These are phyloP conservation scores for Aythya baeri DNA, from an alignment of 2,113 vertebrate genomes.

Conservation along the genomic window DNA sequence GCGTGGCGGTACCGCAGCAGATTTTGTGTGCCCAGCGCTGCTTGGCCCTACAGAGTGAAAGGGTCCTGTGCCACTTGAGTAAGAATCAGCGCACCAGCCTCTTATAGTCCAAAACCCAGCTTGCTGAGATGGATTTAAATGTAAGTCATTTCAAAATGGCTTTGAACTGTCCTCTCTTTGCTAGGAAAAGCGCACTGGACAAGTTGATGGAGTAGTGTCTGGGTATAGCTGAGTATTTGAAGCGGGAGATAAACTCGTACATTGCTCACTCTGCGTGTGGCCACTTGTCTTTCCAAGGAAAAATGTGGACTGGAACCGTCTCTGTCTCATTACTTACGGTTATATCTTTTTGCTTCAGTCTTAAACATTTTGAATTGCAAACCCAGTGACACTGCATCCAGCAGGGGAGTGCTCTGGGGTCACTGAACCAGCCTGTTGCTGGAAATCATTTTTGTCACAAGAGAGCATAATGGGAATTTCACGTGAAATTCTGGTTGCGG, in stretches of 20 bases:
- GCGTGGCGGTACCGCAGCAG: background rate
- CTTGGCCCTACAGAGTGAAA: background rate
- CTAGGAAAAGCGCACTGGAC: background rate
- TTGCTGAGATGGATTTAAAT: background rate
- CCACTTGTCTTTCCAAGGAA: background rate
- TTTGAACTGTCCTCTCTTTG: background rate
- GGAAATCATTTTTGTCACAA: background rate
- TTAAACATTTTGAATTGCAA: background rate
- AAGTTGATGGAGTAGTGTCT: background rate
- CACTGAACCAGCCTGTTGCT: background rate
- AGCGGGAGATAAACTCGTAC: background rate
- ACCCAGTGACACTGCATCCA: background rate
- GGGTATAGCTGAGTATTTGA: background rate
- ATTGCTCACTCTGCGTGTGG: background rate
- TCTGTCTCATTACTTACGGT: background rate
- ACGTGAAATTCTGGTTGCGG: constrained; percentile 8
- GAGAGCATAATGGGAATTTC: background rate
- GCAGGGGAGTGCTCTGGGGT: background rate
- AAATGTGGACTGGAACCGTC: background rate
- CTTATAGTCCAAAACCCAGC: background rate
- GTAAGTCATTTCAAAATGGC: background rate
- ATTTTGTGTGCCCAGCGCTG: background rate
- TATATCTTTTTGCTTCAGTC: background rate
- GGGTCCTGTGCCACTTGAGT: background rate
- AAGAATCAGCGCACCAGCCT: background rate